Evolutionary conservation across 2,113 vertebrate species (phyloP).

Genomic region (Chiloscyllium plagiosum): DNA sequence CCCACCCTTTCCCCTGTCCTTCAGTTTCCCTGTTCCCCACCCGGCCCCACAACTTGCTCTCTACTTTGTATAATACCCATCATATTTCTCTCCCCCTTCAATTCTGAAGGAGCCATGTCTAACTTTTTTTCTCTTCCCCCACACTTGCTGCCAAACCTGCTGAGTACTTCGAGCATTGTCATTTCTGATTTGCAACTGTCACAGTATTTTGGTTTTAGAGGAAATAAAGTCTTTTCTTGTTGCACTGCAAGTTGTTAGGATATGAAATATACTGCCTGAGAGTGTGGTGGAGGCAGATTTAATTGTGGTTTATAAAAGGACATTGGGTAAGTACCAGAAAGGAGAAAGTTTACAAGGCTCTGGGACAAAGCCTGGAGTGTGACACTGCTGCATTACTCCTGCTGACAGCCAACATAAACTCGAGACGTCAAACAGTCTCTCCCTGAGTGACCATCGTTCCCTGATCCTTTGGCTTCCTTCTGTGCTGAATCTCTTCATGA

Average conservation of each 20-base stretch:
- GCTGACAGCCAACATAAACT: neutral
- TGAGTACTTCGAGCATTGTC: too few relatives aligned
- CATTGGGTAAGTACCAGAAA: neutral
- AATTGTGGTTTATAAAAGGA: neutral
- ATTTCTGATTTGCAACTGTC: too few relatives aligned
- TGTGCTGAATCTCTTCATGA: neutral
- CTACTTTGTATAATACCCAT: too few relatives aligned
- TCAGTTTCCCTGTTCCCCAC: too few relatives aligned
- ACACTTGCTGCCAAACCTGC: too few relatives aligned
- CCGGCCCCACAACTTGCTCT: too few relatives aligned
- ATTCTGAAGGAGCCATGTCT: too few relatives aligned
- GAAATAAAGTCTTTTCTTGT: neutral
- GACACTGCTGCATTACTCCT: neutral
- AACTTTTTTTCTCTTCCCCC: too few relatives aligned
- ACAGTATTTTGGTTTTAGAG: too few relatives aligned
- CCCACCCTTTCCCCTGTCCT: too few relatives aligned
- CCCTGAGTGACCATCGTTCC: neutral
- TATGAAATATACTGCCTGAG: neutral
- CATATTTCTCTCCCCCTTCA: too few relatives aligned
- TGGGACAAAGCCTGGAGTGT: neutral
- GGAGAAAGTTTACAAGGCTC: neutral
- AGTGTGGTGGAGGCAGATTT: neutral
- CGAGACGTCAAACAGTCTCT: neutral
- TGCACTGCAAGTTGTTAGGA: neutral
- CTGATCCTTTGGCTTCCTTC: neutral